Evolutionary conservation across 2,797 vertebrate species (phyloP).

Genomic region (Tragopan temminckii): DNA sequence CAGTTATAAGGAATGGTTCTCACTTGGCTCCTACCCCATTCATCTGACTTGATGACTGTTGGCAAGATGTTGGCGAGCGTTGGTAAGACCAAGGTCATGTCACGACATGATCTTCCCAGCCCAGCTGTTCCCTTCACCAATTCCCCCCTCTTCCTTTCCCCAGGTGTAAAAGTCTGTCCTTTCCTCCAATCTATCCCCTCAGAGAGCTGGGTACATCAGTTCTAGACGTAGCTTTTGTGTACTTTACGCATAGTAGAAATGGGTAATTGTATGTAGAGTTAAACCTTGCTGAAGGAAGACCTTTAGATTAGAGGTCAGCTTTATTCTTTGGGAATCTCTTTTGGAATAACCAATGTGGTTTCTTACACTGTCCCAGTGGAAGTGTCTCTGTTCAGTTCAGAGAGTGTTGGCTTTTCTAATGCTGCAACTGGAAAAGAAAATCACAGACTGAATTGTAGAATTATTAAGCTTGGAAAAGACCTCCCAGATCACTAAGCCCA

Average conservation of each 20-base stretch:
- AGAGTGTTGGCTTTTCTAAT: not conserved
- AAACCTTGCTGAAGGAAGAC: not conserved
- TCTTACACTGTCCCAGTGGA: not conserved
- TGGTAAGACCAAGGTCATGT: fast-evolving
- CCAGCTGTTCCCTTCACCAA: not conserved
- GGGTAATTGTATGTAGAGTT: not conserved
- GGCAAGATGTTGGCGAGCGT: not conserved
- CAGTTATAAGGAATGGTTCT: not conserved
- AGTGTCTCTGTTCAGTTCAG: fast-evolving
- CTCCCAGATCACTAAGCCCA: not conserved
- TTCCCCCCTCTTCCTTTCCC: not conserved
- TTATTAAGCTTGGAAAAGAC: not conserved
- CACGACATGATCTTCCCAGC: not conserved
- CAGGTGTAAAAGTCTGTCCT: not conserved
- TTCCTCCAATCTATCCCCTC: too few species aligned
- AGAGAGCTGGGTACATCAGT: not conserved
- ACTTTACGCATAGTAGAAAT: not conserved
- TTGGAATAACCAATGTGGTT: fast-evolving
- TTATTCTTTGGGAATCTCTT: not conserved
- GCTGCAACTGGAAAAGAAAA: not conserved
- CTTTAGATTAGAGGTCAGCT: not conserved
- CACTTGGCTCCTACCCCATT: fast-evolving
- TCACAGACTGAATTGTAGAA: not conserved
- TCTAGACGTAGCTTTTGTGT: not conserved
- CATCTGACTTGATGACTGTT: not conserved